Percentiles rank a stretch among this genome's conserved stretches.
These are phyloP conservation scores for Hoplostethus mediterraneus DNA, from an alignment of 2,797 vertebrate species.

Conservation along the genomic window DNA sequence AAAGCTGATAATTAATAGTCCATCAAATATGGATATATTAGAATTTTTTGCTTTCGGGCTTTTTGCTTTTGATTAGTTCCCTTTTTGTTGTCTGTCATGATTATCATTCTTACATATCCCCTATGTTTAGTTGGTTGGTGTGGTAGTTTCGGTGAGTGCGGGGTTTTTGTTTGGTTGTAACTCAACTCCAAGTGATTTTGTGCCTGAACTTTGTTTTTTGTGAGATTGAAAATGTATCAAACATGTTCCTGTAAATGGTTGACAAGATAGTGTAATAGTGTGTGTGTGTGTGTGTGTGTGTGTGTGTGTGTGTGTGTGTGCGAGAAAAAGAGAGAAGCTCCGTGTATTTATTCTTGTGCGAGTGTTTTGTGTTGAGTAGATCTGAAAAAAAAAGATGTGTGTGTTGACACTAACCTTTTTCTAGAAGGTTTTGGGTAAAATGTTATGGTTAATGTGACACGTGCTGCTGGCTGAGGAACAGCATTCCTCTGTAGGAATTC, in stretches of 20 bases:
- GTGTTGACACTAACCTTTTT: slow-evolving; percentile 66
- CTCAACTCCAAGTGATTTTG: slow-evolving; percentile 82
- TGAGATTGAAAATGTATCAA: slow-evolving; percentile 66
- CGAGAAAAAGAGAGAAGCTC: slow-evolving; percentile 31
- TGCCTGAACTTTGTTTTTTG: slow-evolving; percentile 82
- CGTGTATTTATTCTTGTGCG: slow-evolving; percentile 44
- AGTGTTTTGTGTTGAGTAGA: slow-evolving; percentile 47
- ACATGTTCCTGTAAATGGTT: slow-evolving; percentile 58
- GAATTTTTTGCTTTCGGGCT: slow-evolving; percentile 65
- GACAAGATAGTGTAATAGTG: slow-evolving; percentile 42
- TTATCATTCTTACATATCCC: slow-evolving; percentile 86
- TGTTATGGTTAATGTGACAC: slow-evolving; percentile 81
- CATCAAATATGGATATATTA: slow-evolving; percentile 63
- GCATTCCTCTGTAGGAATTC: slow-evolving; percentile 87
- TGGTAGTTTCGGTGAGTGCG: slow-evolving; percentile 85
- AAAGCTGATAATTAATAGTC: slow-evolving; percentile 56
- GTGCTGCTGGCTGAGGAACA: slow-evolving; percentile 84
- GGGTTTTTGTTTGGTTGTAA: slow-evolving; percentile 81
- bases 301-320: slow-evolving; percentile 22
- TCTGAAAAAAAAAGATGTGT: slow-evolving; percentile 35
- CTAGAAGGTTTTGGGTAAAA: slow-evolving; percentile 77
- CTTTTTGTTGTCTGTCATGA: slow-evolving; percentile 85
- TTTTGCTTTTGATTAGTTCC: slow-evolving; percentile 74
- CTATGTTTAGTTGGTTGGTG: slow-evolving; percentile 86
- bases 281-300: slow-evolving; percentile 45